A percentile compares a stretch with the other conserved stretches of the same genome.
Conservation (phyloP, 2,888 invertebrate species). For the Spialia ferax region DNA sequence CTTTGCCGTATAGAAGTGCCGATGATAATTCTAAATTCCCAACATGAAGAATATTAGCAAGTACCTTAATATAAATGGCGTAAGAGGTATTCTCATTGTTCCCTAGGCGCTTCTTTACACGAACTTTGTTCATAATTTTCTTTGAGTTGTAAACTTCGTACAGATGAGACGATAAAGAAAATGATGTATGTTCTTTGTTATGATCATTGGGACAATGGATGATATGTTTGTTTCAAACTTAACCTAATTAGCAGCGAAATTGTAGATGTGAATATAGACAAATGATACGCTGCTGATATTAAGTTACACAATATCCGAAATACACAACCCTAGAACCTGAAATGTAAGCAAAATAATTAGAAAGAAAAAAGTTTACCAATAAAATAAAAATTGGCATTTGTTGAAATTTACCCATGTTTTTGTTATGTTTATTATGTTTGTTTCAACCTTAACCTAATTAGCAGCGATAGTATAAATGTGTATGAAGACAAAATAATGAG, state of each 20-base stretch:
- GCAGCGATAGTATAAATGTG: no score
- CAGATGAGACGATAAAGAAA: constrained; percentile 5
- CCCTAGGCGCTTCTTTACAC: constrained; percentile 8
- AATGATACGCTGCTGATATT: no score
- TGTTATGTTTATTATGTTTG: no score
- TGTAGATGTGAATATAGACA: no score
- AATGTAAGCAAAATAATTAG: no score
- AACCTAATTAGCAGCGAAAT: background rate
- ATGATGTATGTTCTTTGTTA: constrained; percentile 4
- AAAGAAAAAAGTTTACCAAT: no score
- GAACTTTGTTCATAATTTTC: constrained; percentile 12
- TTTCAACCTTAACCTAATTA: no score
- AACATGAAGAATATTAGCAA: background rate
- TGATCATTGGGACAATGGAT: background rate
- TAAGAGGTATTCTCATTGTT: constrained; percentile 8
- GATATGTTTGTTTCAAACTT: background rate
- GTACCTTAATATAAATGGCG: background rate
- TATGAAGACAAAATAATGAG: no score
- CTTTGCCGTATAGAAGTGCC: background rate
- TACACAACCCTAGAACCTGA: no score
- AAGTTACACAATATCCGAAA: no score
- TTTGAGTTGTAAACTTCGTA: constrained; percentile 2
- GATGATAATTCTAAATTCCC: background rate
- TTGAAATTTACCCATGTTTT: no score
- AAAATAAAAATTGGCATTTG: no score